Evolutionary conservation across 1,140 invertebrate species (phyloP).

Genomic region (Holotrichia oblita): DNA sequence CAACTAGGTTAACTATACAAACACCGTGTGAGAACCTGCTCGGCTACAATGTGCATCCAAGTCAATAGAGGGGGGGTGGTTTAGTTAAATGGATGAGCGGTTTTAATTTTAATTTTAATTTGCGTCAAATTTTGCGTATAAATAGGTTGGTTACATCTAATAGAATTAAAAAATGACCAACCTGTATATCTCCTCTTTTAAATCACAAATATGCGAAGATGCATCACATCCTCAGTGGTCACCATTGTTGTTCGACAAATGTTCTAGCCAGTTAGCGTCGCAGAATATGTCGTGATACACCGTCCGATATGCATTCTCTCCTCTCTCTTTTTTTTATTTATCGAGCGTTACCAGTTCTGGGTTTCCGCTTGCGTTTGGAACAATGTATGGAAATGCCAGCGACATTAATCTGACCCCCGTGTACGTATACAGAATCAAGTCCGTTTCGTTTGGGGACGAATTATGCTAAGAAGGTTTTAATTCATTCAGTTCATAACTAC

Average conservation of each 20-base stretch:
- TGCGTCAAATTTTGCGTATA: no score
- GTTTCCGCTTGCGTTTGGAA: not conserved
- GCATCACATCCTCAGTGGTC: not conserved
- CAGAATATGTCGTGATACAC: conserved; percentile 27
- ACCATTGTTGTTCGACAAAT: conserved; percentile 32
- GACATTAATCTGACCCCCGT: not conserved
- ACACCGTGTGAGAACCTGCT: conserved; percentile 12
- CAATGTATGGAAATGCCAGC: not conserved
- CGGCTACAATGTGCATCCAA: not conserved
- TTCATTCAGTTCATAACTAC: not conserved
- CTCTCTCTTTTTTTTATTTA: not conserved
- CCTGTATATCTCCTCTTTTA: no score
- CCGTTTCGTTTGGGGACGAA: not conserved
- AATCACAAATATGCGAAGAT: not conserved
- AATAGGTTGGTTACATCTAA: no score
- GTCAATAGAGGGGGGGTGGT: no score
- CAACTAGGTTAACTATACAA: not conserved
- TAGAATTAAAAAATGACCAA: no score
- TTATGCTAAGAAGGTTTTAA: conserved; percentile 17
- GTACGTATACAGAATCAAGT: not conserved
- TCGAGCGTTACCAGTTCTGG: not conserved
- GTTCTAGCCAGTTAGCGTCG: conserved; percentile 15
- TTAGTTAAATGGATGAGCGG: no score
- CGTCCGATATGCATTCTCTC: conserved; percentile 36
- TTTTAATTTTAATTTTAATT: no score